Percentiles rank a stretch among this genome's conserved stretches.
phyloP scores from a whole-genome alignment of 1,140 invertebrate genomes.

The Ctenoplectra terminalis region DNA sequence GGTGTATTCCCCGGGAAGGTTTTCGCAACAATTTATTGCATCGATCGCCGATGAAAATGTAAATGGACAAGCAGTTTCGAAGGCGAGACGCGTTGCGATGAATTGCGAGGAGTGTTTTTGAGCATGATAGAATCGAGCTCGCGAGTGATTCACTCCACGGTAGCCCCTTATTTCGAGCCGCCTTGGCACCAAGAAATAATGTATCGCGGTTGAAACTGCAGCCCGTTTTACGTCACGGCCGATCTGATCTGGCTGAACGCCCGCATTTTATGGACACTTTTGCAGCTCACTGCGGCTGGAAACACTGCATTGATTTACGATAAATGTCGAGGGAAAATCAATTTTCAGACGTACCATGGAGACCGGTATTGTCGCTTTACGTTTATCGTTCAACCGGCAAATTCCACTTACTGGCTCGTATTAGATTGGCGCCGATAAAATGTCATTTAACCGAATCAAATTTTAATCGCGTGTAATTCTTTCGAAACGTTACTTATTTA shows the following conservation, averaged over 20 bases:
- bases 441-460: no score
- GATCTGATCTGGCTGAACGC: slow-evolving; percentile 53
- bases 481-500: no score
- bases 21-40: not conserved
- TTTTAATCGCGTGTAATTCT: no score
- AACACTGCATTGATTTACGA: slow-evolving; percentile 46
- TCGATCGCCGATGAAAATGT: slow-evolving; percentile 34
- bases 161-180: slow-evolving; percentile 40
- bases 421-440: no score
- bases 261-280: slow-evolving; percentile 57
- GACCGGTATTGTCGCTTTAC: not conserved
- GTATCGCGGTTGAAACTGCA: slow-evolving; percentile 39
- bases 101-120: slow-evolving; percentile 15
- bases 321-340: slow-evolving; percentile 47
- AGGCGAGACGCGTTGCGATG: slow-evolving; percentile 9
- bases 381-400: not conserved
- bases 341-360: slow-evolving; percentile 32
- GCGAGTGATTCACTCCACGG: slow-evolving; percentile 29
- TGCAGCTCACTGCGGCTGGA: slow-evolving; percentile 17
- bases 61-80: slow-evolving; percentile 27
- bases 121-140: slow-evolving; percentile 21
- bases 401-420: not conserved
- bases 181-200: slow-evolving; percentile 49
- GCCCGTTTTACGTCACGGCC: slow-evolving; percentile 41
- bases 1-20: no score